phyloP scores from a whole-genome alignment of 1,140 invertebrate genomes.

The Calephelis nemesis region DNA sequence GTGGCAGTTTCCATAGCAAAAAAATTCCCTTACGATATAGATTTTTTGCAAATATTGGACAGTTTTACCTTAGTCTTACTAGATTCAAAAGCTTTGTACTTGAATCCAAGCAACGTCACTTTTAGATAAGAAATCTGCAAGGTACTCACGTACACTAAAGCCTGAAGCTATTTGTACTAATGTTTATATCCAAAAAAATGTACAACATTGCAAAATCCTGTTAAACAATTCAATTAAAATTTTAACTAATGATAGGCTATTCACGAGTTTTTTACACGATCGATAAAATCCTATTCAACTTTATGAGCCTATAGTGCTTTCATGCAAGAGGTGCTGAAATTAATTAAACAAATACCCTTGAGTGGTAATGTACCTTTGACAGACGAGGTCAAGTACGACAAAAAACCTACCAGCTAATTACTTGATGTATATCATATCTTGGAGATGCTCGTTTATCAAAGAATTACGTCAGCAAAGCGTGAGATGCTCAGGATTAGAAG shows the following conservation, averaged over 20 bases:
- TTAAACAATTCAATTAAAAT: conserved; percentile 28
- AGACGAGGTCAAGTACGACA: conserved; percentile 49
- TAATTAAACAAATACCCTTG: conserved; percentile 45
- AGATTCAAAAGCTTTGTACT: conserved; percentile 2
- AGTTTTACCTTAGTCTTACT: too few relatives aligned
- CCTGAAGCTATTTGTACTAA: neutral
- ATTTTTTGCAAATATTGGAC: too few relatives aligned
- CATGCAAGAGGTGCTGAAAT: conserved; percentile 41
- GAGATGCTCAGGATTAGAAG: conserved; percentile 60
- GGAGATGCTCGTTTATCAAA: conserved; percentile 45
- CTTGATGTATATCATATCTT: conserved; percentile 42
- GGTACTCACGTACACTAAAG: conserved; percentile 12
- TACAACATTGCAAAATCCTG: conserved; percentile 28
- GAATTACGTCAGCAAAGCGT: conserved; percentile 60
- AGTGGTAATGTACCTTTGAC: conserved; percentile 40
- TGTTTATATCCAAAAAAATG: conserved; percentile 11
- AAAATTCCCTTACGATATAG: too few relatives aligned
- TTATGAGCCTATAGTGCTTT: conserved; percentile 30
- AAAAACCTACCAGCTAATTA: conserved; percentile 50
- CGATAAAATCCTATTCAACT: conserved; percentile 26
- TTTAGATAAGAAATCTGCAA: conserved; percentile 3
- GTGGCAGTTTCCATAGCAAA: too few relatives aligned
- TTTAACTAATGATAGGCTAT: conserved; percentile 29
- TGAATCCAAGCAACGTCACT: neutral
- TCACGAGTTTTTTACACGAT: conserved; percentile 28